Base-by-base conservation (phyloP, 1,140 invertebrate species). In the Saccostrea glomerata region DNA sequence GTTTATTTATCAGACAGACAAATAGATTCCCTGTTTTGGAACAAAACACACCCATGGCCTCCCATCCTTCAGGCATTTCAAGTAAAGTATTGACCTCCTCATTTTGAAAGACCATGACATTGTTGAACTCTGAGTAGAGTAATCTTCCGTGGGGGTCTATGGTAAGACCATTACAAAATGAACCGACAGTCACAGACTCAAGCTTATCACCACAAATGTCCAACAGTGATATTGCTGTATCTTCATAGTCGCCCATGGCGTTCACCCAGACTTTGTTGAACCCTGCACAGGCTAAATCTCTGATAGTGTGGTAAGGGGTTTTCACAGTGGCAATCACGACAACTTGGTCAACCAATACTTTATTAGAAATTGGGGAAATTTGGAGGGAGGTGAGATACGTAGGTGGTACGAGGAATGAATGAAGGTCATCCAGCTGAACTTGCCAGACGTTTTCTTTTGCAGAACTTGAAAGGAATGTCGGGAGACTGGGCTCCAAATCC, bases 111-210 rank as follows among this genome's bases (percentile, higher is more conserved):
- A 7, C 23, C 66, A 73, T 73, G 0, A 73, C 25, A 15, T 73
- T 73, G 66, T 73, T 73, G 66, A 73, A 73, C 66, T 73, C 66
- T 0, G 66, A 73, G 66, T 73, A 73, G 25, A 73, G 66, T 73
- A 73, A 13, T 25, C 25, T 73, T 3, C 23, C 66, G 13, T 73
- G 20, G 12, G 66, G 7, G 25, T 73, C 66, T 25, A 73, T 73
- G 13, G 66, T 73, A 4, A 73, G 66, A 13, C 66, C 66, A 73
- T 73, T 73, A 23, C 66, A 73, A 30, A 73, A 73, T 7, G 66
- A 73, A 25, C 66, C 66, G 36, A 73, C 66, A 13, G 66, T 73
- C 13, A 73, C 66, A 25, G 25, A 12, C 7, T 73, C 66, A 13
- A 73, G 66, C 0, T 73, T 73, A 13, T 73, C 66, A 13, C 66